Evolutionary conservation across 2,113 vertebrate genomes (phyloP), one percentile per base, ranked within the genome.

Genomic region (Nanger granti): DNA sequence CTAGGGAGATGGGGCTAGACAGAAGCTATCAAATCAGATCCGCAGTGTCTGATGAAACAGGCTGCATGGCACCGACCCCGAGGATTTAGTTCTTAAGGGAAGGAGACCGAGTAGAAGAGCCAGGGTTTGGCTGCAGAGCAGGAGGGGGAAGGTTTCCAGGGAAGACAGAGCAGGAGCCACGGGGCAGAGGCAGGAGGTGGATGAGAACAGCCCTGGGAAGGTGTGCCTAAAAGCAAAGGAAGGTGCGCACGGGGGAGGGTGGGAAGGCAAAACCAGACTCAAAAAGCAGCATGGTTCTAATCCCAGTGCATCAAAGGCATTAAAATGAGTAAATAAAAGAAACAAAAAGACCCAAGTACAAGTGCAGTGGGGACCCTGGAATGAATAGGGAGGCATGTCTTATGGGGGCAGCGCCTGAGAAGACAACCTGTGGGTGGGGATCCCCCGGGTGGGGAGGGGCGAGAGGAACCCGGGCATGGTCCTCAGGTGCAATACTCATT

Each of bases 231-330:
- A 11, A 41, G 41, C 26, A 52, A 87, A 69, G 41, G 47, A 41
- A 41, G n/a, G 59, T 1, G 8, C 7, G 0, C 9, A 0, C 0
- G 20, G 44, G 24, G 3, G 29, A 41, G 1, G 47, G 17, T 1
- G 5, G 62, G 47, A 12, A 76, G 2, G 34, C 7, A 52, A 89
- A 59, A 4, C 20, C 49, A 66, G 64, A 28, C 29, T 80, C 47
- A 15, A 17, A 89, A n/a, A 3, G 49, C 2, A 69, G 52, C 84
- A 54, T 6, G 3, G 26, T 9, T 60, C 52, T 3, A 9, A 60
- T 83, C 60, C 22, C 0, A 1, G 59, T 22, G 26, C 79, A 14
- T 41, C 69, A 41, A n/a, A 57, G 8, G 2, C 62, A 37, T 9
- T 31, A 5, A 6, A 0, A 20, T 55, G 55, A 59, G 37, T 47